Evolutionary conservation across 2,113 vertebrate genomes (phyloP).

Genomic region (Ptilonorhynchus violaceus): DNA sequence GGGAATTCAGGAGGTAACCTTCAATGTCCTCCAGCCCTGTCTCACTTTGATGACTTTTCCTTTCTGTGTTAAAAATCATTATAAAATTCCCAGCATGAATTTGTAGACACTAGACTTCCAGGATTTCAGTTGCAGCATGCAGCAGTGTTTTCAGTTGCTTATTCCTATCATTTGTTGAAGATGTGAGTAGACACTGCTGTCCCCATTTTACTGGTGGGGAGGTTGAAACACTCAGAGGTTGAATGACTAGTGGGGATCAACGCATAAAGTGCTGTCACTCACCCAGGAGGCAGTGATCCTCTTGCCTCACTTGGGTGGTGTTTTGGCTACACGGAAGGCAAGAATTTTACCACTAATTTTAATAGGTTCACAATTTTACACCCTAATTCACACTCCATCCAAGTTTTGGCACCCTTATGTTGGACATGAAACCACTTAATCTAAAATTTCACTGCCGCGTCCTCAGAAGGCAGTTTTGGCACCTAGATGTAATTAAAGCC

Average conservation of each 20-base stretch:
- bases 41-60: not conserved
- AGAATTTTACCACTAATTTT: not conserved
- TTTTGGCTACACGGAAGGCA: not conserved
- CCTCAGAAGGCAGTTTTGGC: not conserved
- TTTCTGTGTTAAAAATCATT: not conserved
- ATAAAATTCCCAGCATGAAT: not conserved
- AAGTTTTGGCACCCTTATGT: not conserved
- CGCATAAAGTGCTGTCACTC: not conserved
- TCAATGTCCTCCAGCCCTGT: not conserved
- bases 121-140: not conserved
- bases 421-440: not conserved
- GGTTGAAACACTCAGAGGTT: not conserved
- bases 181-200: not conserved
- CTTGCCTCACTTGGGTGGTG: not conserved
- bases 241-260: not conserved
- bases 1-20: not conserved
- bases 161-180: not conserved
- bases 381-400: not conserved
- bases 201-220: not conserved
- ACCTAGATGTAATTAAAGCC: not conserved
- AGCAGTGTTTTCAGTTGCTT: not conserved
- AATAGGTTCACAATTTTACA: not conserved
- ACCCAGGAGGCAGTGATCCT: not conserved
- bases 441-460: not conserved
- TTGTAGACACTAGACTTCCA: not conserved